A percentile compares a stretch with the other conserved stretches of the same genome.
phyloP scores from a whole-genome alignment of 2,797 vertebrate species.

The Lagocephalus sceleratus region DNA sequence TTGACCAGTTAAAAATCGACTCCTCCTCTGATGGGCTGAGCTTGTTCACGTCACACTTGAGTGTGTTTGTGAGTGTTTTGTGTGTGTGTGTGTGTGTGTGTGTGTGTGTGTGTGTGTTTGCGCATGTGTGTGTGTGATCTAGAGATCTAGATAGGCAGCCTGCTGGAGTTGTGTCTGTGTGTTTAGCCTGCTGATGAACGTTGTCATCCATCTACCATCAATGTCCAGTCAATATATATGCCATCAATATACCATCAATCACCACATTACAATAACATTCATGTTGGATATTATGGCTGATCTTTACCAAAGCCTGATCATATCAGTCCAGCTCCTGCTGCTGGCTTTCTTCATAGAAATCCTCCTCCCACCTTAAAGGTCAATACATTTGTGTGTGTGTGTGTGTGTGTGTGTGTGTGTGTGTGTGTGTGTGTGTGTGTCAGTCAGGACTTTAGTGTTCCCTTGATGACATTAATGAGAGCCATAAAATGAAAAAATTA shows the following conservation, averaged over 20 bases:
- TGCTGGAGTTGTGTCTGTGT: too few species aligned
- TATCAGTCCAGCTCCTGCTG: too few species aligned
- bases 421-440: conserved; percentile 13
- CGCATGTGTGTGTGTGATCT: neutral
- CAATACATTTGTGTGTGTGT: conserved; percentile 21
- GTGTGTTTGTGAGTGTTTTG: too few species aligned
- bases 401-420: conserved; percentile 13
- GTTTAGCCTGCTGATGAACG: too few species aligned
- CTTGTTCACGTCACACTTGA: neutral
- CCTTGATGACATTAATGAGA: conserved; percentile 46
- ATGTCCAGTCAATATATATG: too few species aligned
- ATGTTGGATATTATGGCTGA: too few species aligned
- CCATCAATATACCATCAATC: too few species aligned
- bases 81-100: conserved; percentile 2
- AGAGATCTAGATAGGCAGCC: too few species aligned
- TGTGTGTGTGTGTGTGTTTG: neutral
- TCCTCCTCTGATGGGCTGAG: too few species aligned
- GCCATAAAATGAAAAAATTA: conserved; percentile 53
- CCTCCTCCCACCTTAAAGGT: conserved; percentile 43
- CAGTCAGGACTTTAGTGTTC: conserved; percentile 7
- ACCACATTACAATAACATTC: too few species aligned
- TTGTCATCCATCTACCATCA: too few species aligned
- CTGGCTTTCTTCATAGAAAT: neutral
- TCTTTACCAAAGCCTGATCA: neutral
- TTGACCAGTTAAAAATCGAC: too few species aligned